Evolutionary conservation across 2,113 vertebrate genomes (phyloP).

Genomic region (Chrysochloris asiatica): DNA sequence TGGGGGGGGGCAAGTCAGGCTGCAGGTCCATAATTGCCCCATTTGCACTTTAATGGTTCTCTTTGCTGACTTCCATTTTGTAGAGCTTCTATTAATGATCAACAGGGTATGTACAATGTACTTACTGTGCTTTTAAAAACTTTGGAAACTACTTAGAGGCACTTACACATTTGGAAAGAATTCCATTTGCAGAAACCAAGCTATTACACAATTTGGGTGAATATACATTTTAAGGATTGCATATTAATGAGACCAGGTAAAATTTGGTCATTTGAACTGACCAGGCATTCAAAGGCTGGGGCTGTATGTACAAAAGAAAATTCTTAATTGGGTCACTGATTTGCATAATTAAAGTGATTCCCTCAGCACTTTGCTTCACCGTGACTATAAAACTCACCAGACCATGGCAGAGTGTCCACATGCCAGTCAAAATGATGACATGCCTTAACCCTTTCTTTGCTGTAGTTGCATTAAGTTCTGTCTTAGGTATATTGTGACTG

Average conservation of each 20-base stretch:
- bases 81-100: conserved; percentile 81
- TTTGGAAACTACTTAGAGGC: conserved; percentile 47
- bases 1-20: conserved; percentile 62
- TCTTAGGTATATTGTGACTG: neutral
- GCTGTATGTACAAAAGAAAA: conserved; percentile 36
- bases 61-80: conserved; percentile 80
- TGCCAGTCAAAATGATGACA: neutral
- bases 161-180: conserved; percentile 36
- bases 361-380: conserved; percentile 15
- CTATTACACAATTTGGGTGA: conserved; percentile 29
- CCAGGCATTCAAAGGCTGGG: neutral
- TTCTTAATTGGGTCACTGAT: conserved; percentile 27
- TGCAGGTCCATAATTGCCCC: conserved; percentile 73
- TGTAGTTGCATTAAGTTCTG: neutral
- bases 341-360: conserved; percentile 49
- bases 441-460: neutral
- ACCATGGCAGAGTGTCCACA: neutral
- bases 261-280: conserved; percentile 54
- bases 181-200: conserved; percentile 36
- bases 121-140: conserved; percentile 70
- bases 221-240: conserved; percentile 50
- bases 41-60: conserved; percentile 82
- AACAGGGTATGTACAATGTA: conserved; percentile 74
- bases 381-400: neutral
- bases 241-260: conserved; percentile 54